Base-by-base conservation (phyloP, 2,797 vertebrate species). In the Limosa lapponica region DNA sequence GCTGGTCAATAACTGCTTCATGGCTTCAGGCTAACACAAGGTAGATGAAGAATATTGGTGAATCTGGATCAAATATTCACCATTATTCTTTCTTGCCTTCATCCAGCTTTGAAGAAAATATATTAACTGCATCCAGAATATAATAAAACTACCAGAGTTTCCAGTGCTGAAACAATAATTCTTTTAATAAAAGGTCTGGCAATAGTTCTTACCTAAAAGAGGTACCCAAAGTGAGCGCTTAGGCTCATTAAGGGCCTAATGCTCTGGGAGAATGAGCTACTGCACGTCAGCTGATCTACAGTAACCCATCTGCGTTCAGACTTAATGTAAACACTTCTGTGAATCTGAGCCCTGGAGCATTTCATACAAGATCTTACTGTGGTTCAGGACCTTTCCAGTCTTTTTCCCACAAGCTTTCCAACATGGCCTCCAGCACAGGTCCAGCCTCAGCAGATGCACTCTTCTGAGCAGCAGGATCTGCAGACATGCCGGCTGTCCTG, bases 401-500 rank as follows among this genome's bases (percentile, higher is more conserved):
- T 25, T 88, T 14, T 7, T 94, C 14, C 28, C 8, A 6, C 27
- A 74, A 34, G 28, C 8, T 17, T 89, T 69, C 5, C 1, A 2
- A 7, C 0, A 1, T 6, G 12, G 5, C 23, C 51, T 70, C 10
- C 64, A 82, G 13, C 12, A 82, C 6, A 27, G 13, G 20, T 32
- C 27, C 24, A 62, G 34, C 16, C 7, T 62, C 43, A 69, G 46
- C 20, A 71, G 52, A 79, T 9, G 34, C 13, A 43, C 23, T 67
- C 30, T 32, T 24, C 30, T 20, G 46, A 11, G 18, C 43, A 51
- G 2, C 17, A 51, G n/a, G 19, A 34, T 43, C 27, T 58, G 30
- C 13, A 6, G 36, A 55, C 1, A 2, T 74, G 11, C 16, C 25
- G 4, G 1, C 27, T 0, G 0, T 46, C 41, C 52, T 44, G 11